phyloP scores from a whole-genome alignment of 2,113 vertebrate genomes.

The Pachycephala philippinensis region DNA sequence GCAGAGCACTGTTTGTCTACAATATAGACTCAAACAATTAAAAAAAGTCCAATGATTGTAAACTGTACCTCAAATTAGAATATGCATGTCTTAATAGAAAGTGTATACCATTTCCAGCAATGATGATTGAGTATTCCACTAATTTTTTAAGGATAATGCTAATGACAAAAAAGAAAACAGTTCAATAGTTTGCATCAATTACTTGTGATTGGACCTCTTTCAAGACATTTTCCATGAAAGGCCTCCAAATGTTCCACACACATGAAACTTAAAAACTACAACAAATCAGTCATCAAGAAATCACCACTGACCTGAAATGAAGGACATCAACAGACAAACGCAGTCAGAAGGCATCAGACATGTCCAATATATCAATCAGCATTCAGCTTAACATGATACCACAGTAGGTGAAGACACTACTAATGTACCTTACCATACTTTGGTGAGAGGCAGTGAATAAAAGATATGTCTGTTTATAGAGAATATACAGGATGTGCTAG shows the following conservation, averaged over 20 bases:
- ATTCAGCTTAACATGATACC: background rate
- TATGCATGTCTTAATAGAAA: background rate
- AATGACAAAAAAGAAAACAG: background rate
- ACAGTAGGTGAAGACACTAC: background rate
- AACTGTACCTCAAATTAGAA: background rate
- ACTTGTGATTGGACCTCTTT: background rate
- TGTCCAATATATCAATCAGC: background rate
- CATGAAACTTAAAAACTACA: background rate
- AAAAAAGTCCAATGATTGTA: background rate
- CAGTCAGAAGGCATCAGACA: background rate
- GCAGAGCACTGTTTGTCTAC: background rate
- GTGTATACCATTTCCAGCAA: background rate
- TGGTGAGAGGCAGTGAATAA: background rate
- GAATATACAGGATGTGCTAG: background rate
- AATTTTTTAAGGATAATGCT: background rate
- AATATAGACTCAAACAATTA: background rate
- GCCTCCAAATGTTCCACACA: background rate
- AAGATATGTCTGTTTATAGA: background rate
- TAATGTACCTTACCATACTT: background rate
- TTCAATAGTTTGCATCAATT: background rate
- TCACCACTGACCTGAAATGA: background rate
- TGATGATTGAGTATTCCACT: background rate
- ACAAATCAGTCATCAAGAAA: background rate
- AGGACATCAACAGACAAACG: background rate
- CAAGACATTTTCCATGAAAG: background rate